Evolutionary conservation across 1,140 invertebrate genomes (phyloP), one percentile per base, ranked within the genome.

Genomic region (Mizuhopecten yessoensis): DNA sequence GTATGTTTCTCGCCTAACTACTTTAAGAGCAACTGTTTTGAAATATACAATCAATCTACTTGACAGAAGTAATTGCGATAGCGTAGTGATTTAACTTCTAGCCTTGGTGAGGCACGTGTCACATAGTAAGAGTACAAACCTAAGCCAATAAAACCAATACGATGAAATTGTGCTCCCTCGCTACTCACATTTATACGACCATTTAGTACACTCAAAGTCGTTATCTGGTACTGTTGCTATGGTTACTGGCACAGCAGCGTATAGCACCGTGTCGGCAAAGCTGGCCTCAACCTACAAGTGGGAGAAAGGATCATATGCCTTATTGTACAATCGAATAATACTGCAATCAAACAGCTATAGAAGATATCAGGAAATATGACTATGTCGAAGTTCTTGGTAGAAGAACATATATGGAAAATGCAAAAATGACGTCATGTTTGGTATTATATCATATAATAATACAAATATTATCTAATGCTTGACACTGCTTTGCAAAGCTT

Each of bases 221-320:
- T 91, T 91, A 90, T 96, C 95, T 45, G 95, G 95, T 34, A 96
- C 92, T 0, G 95, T 95, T 88, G 93, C 95, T 90, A 96, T 94
- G 33, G 94, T 95, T 23, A 96, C 92, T 92, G 95, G 95, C 90
- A 96, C 95, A 87, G 95, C 95, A 89, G 95, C 95, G 88, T 96
- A 96, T 86, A 96, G 92, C 33, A 95, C 94, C 7, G 94, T 90
- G 75, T 96, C 95, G 23, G 94, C 93, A 91, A 95, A 96, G 34
- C 92, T 93, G 2, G 95, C 94, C 88, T 96, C 95, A 49, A 96
- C 91, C 95, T 96, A 90, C 33, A 92, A 92, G 23, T 57, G 34
- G 15, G 87, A 88, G 20, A 23, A 49, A 49, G 45, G n/a, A n/a
- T n/a, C n/a, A n/a, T 20, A 49, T 17, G 36, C 5, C 13, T 39